Evolutionary conservation across 1,140 invertebrate genomes (phyloP).

Genomic region (Frieseomelitta varia): DNA sequence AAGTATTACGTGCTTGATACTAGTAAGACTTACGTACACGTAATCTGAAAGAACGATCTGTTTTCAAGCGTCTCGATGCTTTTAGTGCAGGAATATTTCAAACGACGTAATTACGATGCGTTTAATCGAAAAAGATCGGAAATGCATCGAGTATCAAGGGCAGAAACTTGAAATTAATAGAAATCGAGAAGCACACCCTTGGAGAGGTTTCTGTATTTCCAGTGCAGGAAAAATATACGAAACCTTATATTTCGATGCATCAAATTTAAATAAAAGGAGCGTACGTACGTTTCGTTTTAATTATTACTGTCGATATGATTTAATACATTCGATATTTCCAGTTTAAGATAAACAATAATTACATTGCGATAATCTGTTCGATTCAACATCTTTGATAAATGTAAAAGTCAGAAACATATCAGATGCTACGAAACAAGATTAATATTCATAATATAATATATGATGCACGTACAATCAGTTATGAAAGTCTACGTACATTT

Average conservation of each 20-base stretch:
- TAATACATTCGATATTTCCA: no score
- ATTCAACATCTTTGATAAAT: no score
- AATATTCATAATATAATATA: no score
- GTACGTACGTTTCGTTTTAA: neutral
- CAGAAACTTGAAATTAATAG: neutral
- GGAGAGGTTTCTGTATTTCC: neutral
- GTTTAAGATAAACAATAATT: no score
- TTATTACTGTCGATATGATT: no score
- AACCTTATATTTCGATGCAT: neutral
- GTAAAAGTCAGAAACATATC: no score
- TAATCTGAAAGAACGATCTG: neutral
- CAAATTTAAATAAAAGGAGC: neutral
- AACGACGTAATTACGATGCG: neutral
- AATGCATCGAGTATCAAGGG: neutral
- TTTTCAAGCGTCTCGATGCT: neutral
- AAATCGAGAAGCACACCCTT: neutral
- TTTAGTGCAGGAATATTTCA: neutral
- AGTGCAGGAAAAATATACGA: neutral
- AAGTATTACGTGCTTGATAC: neutral
- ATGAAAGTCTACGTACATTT: no score
- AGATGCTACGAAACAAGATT: no score
- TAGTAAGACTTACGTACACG: neutral
- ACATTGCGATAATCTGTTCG: no score
- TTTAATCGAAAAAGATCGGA: neutral
- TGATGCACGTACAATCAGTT: no score